A percentile compares a stretch with the other conserved stretches of the same genome.
These are phyloP conservation scores for Himalopsyche tibetana DNA, from an alignment of 2,888 invertebrate genomes.

Conservation along the genomic window DNA sequence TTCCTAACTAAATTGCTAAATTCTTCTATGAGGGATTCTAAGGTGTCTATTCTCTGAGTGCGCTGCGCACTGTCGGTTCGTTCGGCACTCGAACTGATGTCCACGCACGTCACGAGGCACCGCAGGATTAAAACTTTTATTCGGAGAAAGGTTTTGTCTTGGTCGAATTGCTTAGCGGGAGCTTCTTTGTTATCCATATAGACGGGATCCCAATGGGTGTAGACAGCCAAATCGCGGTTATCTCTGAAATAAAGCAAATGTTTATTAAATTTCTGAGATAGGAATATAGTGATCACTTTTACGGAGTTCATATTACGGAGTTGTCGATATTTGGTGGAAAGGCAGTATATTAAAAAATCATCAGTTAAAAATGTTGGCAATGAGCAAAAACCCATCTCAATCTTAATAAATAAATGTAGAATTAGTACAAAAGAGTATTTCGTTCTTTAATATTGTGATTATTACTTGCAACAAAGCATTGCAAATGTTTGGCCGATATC, in stretches of 20 bases:
- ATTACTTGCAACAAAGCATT: too few relatives aligned
- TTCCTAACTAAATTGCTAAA: conserved; percentile 41
- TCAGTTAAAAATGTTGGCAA: too few relatives aligned
- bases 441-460: too few relatives aligned
- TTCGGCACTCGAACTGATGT: background rate
- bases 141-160: conserved; percentile 54
- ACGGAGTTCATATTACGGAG: too few relatives aligned
- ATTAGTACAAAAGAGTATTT: too few relatives aligned
- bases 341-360: too few relatives aligned
- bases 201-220: conserved; percentile 82
- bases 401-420: too few relatives aligned
- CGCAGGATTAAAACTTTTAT: conserved; percentile 53
- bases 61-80: background rate
- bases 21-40: conserved; percentile 41
- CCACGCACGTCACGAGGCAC: conserved; percentile 50
- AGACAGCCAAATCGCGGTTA: conserved; percentile 86
- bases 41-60: background rate
- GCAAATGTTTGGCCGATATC: too few relatives aligned
- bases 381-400: too few relatives aligned
- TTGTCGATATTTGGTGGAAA: too few relatives aligned
- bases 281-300: too few relatives aligned
- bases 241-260: conserved; percentile 74
- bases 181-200: conserved; percentile 48
- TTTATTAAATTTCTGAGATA: too few relatives aligned
- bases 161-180: conserved; percentile 53